Evolutionary conservation across 2,888 invertebrate species (phyloP).

Genomic region (Lysandra coridon): DNA sequence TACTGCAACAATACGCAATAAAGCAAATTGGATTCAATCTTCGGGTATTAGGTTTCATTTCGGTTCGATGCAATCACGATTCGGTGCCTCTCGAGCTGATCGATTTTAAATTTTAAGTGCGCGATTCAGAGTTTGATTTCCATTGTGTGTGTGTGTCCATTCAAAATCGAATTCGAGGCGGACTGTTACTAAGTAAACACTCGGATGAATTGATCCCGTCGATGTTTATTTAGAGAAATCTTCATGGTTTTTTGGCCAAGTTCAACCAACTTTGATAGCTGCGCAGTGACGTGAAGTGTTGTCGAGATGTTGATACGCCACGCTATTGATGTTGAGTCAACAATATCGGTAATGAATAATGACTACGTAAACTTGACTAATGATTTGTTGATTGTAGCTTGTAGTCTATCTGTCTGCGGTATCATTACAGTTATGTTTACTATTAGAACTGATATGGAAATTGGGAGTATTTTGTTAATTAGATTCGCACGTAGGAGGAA

Average conservation of each 20-base stretch:
- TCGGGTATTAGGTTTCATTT: conserved; percentile 47
- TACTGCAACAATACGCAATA: conserved; percentile 43
- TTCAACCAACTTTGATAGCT: conserved; percentile 60
- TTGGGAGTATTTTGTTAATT: not conserved
- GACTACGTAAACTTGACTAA: conserved; percentile 1
- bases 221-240: conserved; percentile 72
- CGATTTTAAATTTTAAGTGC: conserved; percentile 38
- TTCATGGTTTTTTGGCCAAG: conserved; percentile 68
- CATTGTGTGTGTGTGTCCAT: conserved; percentile 46
- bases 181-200: conserved; percentile 78
- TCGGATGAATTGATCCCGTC: conserved; percentile 69
- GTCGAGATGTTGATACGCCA: conserved; percentile 53
- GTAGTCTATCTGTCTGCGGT: conserved; percentile 6
- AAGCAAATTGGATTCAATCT: conserved; percentile 47
- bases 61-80: conserved; percentile 42
- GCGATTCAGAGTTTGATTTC: conserved; percentile 46
- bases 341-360: conserved; percentile 32
- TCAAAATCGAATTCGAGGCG: conserved; percentile 70
- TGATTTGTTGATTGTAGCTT: conserved; percentile 13
- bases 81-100: conserved; percentile 34
- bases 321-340: conserved; percentile 48
- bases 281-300: conserved; percentile 59
- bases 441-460: not conserved
- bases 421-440: not conserved
- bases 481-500: not conserved